phyloP scores from a whole-genome alignment of 2,797 vertebrate genomes.

The Perodicticus potto region DNA sequence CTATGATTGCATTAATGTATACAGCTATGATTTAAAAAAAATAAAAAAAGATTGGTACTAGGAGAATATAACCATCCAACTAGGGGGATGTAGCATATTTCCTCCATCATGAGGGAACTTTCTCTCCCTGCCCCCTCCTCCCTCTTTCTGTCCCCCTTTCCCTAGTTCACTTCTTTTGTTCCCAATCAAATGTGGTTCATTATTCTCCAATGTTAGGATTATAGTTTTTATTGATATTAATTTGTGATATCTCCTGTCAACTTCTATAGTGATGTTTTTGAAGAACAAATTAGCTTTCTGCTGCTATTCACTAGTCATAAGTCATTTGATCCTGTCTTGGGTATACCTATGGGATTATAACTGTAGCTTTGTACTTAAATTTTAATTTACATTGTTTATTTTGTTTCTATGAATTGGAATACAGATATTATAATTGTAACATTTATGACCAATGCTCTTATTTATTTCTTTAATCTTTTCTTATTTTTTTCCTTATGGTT shows the following conservation, averaged over 20 bases:
- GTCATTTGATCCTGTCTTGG: neutral
- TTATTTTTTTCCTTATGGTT: neutral
- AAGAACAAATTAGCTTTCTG: neutral
- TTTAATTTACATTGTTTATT: conserved; percentile 27
- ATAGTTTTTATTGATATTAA: neutral
- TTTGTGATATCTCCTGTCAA: neutral
- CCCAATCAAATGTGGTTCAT: neutral
- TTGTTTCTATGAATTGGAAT: conserved; percentile 6
- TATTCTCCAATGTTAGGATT: neutral
- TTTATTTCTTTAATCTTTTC: neutral
- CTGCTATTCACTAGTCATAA: neutral
- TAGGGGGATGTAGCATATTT: neutral
- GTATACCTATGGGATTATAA: neutral
- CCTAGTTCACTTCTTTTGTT: neutral
- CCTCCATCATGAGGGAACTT: neutral
- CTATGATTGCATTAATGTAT: too few relatives aligned
- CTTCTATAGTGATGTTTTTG: neutral
- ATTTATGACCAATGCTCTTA: neutral
- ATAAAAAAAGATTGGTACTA: too few relatives aligned
- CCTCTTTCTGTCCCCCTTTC: neutral
- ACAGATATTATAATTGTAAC: neutral
- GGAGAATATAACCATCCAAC: neutral
- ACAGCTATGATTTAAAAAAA: too few relatives aligned
- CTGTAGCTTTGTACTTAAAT: neutral
- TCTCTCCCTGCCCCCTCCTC: neutral